These are phyloP conservation scores for Camponotus floridanus DNA, from an alignment of 1,140 invertebrate genomes.

Conservation along the genomic window DNA sequence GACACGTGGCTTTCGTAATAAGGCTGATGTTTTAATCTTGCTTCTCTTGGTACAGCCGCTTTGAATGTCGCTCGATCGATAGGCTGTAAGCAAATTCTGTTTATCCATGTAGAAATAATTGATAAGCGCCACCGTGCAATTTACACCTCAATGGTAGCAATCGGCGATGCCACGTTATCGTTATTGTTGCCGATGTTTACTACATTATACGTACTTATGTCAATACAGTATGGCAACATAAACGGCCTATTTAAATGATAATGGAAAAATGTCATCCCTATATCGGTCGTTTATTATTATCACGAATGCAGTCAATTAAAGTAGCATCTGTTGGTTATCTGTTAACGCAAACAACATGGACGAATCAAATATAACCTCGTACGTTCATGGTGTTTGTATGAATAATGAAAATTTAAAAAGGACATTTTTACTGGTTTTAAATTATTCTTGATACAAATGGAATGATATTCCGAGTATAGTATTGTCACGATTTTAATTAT, in stretches of 20 bases:
- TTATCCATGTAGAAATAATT: conserved; percentile 61
- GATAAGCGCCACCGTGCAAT: conserved; percentile 45
- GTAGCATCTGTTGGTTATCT: conserved; percentile 12
- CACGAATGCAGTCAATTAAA: conserved; percentile 45
- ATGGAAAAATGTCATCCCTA: conserved; percentile 28
- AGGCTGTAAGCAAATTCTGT: conserved; percentile 16
- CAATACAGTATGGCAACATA: conserved; percentile 11
- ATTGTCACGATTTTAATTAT: neutral
- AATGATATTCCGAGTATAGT: neutral
- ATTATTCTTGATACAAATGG: neutral
- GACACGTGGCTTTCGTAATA: conserved; percentile 3
- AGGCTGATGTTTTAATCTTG: conserved; percentile 43
- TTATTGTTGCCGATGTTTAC: conserved; percentile 28
- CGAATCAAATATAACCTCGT: neutral
- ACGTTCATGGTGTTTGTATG: neutral
- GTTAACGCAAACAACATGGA: conserved; percentile 12
- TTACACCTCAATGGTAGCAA: conserved; percentile 52
- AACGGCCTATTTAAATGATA: conserved; percentile 55
- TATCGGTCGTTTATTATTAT: conserved; percentile 29
- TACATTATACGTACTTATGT: conserved; percentile 30
- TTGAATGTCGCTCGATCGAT: conserved; percentile 46
- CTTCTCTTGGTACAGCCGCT: conserved; percentile 9
- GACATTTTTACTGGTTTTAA: neutral
- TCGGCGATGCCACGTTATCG: conserved; percentile 6
- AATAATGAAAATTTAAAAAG: conserved; percentile 11